Base-by-base conservation (phyloP, 2,113 vertebrate species). In the Aramus guarauna region DNA sequence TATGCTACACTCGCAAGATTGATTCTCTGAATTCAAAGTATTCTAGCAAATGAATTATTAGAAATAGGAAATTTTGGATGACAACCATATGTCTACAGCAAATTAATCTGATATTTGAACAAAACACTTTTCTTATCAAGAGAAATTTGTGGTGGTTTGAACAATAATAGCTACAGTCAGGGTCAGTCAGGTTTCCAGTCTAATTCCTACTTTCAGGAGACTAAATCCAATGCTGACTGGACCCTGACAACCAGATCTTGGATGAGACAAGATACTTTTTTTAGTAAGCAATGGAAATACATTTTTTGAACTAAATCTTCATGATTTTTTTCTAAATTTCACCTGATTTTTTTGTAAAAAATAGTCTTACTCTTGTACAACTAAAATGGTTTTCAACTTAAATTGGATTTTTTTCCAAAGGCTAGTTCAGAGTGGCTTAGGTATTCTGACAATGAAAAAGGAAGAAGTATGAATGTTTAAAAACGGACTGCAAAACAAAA, bases 31-130 rank as follows among this genome's bases (percentile, higher is more conserved):
- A 97, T 96, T 95, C 60, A 87, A 96, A 97, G 62, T 81, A 88
- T 97, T 95, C 75, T 92, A 97, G 76, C 37, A 95, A 96, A 94
- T 71, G n/a, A 95, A 96, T 91, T 94, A 96, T 95, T 93, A 96
- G 74, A 95, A 96, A 95, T 86, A 90, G 6, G 48, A 90, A 91
- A 84, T 95, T 97, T 88, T 96, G 90, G 74, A 94, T 96, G 83
- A 94, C 41, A 95, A 90, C 85, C 63, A 94, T 92, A 95, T 86
- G 78, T 72, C 89, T 88, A 67, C 34, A 66, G 64, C 2, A 67
- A 71, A 85, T 93, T 87, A 81, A 85, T 93, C 72, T 74, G 63
- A 60, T 93, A 92, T 83, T 89, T 91, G 60, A 94, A 94, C 24
- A 82, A 92, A 90, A 15, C 17, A 47, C 12, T 83, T 26, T 72